phyloP scores from a whole-genome alignment of 35 echinoderm and acorn worm species.

The Apostichopus japonicus region DNA sequence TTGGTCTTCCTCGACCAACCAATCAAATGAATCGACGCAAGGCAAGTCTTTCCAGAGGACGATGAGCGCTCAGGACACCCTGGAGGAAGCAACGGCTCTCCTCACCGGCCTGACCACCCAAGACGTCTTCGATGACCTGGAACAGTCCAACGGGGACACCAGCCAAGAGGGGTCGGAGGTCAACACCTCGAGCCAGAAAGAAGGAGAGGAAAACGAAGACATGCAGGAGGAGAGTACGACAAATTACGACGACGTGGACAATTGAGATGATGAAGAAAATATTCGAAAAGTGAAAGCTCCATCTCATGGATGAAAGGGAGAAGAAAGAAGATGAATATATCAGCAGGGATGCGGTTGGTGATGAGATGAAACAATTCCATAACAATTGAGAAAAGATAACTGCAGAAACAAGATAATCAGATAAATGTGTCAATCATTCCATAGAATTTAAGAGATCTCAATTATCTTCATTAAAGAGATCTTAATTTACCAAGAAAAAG shows the following conservation, averaged over 20 bases:
- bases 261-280: neutral
- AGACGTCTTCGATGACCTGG: constrained; percentile 64
- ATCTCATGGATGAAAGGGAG: too few species aligned
- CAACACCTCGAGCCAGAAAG: constrained; percentile 24
- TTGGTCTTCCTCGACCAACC: constrained; percentile 79
- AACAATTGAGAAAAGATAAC: too few species aligned
- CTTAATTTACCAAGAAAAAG: too few species aligned
- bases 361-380: too few species aligned
- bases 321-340: too few species aligned
- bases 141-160: neutral
- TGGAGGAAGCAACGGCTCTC: constrained; percentile 92
- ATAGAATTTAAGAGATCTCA: too few species aligned
- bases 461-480: too few species aligned
- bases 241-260: constrained; percentile 31
- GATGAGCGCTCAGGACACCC: constrained; percentile 96
- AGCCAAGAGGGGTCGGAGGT: constrained; percentile 79
- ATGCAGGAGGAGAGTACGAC: neutral
- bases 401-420: too few species aligned
- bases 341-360: too few species aligned
- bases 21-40: constrained; percentile 86
- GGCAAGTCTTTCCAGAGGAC: constrained; percentile 94
- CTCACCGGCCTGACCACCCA: constrained; percentile 79
- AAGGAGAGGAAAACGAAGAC: constrained; percentile 5
- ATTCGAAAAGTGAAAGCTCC: too few species aligned
- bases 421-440: too few species aligned